Evolutionary conservation across 2,797 vertebrate species (phyloP).

Genomic region (Pipistrellus nathusii): DNA sequence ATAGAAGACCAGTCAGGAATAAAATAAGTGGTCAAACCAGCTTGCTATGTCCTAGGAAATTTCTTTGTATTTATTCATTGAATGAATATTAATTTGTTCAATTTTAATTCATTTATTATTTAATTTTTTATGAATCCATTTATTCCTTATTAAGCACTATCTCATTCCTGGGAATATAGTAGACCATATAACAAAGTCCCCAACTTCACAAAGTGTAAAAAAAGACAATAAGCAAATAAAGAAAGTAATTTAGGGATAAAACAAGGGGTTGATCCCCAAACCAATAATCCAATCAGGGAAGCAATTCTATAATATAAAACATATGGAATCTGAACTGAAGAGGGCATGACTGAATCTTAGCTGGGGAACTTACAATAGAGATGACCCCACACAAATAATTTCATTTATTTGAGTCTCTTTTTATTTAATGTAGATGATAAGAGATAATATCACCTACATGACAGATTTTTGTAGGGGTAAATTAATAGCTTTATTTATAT

Average conservation of each 20-base stretch:
- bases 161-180: neutral
- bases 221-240: neutral
- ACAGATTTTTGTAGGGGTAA: neutral
- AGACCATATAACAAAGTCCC: neutral
- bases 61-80: neutral
- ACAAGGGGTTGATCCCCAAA: neutral
- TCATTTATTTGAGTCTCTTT: neutral
- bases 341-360: fast-evolving
- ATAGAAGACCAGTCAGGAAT: neutral
- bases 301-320: neutral
- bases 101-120: neutral
- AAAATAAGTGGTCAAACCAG: neutral
- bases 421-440: neutral
- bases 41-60: neutral
- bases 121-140: neutral
- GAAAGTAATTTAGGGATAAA: neutral
- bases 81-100: neutral
- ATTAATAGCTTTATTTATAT: neutral
- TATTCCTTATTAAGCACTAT: neutral
- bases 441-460: neutral
- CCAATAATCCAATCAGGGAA: neutral
- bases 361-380: neutral
- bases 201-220: neutral
- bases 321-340: neutral
- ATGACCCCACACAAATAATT: neutral